Percentiles rank a stretch among this genome's conserved stretches.
phyloP scores from a whole-genome alignment of 2,888 invertebrate genomes.

The Nomada flava region DNA sequence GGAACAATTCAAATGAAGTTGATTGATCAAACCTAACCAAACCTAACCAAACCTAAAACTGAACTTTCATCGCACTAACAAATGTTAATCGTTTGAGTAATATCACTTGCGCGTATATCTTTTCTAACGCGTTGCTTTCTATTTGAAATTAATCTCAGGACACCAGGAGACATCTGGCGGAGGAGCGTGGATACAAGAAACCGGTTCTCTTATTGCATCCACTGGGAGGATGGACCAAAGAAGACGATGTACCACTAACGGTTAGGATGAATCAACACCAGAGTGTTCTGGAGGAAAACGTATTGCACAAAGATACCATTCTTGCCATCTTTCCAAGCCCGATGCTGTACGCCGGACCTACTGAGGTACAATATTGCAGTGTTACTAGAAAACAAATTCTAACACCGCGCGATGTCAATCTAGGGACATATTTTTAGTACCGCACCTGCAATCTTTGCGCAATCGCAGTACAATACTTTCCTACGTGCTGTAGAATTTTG shows the following conservation, averaged over 20 bases:
- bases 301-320: constrained; percentile 94
- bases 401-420: background rate
- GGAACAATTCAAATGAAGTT: background rate
- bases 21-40: too few relatives aligned
- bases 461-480: too few relatives aligned
- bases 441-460: too few relatives aligned
- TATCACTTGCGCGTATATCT: background rate
- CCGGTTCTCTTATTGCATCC: constrained; percentile 98
- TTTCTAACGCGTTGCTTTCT: too few relatives aligned
- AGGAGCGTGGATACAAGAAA: constrained; percentile 93
- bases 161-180: constrained; percentile 90
- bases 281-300: constrained; percentile 93
- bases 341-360: constrained; percentile 99
- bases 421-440: too few relatives aligned
- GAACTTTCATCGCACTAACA: too few relatives aligned
- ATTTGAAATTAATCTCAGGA: constrained; percentile 84
- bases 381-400: background rate
- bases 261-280: constrained; percentile 95
- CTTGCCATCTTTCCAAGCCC: constrained; percentile 99
- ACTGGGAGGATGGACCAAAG: constrained; percentile 97
- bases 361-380: constrained; percentile 88
- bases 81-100: too few relatives aligned
- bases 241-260: constrained; percentile 97
- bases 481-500: too few relatives aligned
- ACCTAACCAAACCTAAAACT: background rate